phyloP scores from a whole-genome alignment of 2,797 vertebrate genomes.

The Tympanoctomys barrerae region DNA sequence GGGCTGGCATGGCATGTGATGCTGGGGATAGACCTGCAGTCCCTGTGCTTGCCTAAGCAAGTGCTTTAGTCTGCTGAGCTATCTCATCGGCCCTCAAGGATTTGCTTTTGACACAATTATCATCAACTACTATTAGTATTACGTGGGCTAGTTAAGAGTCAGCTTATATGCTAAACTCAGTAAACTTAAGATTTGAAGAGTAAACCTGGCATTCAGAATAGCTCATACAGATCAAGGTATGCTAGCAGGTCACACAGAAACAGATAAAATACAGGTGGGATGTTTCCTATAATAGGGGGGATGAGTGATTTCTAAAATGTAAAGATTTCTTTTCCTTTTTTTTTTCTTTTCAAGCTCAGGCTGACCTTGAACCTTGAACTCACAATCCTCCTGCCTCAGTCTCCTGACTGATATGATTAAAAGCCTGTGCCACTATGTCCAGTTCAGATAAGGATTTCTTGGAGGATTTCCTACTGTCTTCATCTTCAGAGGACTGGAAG shows the following conservation, averaged over 20 bases:
- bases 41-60: too few species aligned
- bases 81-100: neutral
- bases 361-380: neutral
- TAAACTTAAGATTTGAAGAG: neutral
- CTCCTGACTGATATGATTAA: neutral
- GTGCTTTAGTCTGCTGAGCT: too few species aligned
- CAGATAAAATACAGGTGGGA: neutral
- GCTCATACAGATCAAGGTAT: neutral
- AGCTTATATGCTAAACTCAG: neutral
- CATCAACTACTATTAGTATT: neutral
- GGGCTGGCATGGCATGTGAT: too few species aligned
- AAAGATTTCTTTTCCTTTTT: neutral
- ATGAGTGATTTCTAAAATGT: constrained; percentile 8
- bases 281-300: neutral
- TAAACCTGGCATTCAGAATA: neutral
- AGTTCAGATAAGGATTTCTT: neutral
- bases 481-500: neutral
- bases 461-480: neutral
- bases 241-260: neutral
- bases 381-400: neutral
- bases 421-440: neutral
- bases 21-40: too few species aligned
- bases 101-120: neutral
- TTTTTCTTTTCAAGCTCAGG: neutral
- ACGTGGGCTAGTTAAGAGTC: neutral